phyloP scores from a whole-genome alignment of 2,113 vertebrate species.

The Labeo rohita region DNA sequence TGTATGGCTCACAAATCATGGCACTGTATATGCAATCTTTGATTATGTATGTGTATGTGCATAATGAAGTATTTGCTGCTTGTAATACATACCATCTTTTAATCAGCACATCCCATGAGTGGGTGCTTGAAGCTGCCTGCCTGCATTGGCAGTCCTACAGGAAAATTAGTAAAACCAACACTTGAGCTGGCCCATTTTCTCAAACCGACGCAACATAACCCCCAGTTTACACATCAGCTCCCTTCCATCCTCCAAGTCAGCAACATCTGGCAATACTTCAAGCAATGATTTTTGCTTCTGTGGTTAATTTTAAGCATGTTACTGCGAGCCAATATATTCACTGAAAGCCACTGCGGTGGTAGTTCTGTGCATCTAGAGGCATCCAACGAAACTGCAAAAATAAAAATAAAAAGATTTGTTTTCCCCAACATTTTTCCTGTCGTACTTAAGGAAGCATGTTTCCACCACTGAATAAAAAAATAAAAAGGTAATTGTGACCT shows the following conservation, averaged over 20 bases:
- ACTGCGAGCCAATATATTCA: neutral
- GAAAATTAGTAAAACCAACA: slow-evolving; percentile 42
- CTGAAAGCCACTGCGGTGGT: neutral
- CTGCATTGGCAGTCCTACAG: neutral
- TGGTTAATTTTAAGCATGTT: slow-evolving; percentile 35
- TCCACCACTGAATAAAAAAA: no score
- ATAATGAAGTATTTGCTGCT: slow-evolving; percentile 16
- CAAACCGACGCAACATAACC: neutral
- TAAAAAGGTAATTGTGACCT: no score
- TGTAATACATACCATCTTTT: slow-evolving; percentile 27
- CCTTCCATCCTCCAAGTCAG: slow-evolving; percentile 22
- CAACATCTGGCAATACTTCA: slow-evolving; percentile 45
- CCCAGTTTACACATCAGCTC: neutral
- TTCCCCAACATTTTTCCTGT: no score
- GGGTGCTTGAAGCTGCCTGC: neutral
- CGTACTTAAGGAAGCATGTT: no score
- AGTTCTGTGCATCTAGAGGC: neutral
- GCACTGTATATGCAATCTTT: neutral
- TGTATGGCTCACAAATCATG: neutral
- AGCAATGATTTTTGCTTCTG: slow-evolving; percentile 26
- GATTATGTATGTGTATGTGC: neutral
- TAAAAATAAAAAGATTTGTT: no score
- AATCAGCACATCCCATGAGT: slow-evolving; percentile 26
- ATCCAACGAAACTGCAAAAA: no score
- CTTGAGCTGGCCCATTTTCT: neutral